These are phyloP conservation scores for Microtus montanus DNA, from an alignment of 2,113 vertebrate genomes.

Conservation along the genomic window DNA sequence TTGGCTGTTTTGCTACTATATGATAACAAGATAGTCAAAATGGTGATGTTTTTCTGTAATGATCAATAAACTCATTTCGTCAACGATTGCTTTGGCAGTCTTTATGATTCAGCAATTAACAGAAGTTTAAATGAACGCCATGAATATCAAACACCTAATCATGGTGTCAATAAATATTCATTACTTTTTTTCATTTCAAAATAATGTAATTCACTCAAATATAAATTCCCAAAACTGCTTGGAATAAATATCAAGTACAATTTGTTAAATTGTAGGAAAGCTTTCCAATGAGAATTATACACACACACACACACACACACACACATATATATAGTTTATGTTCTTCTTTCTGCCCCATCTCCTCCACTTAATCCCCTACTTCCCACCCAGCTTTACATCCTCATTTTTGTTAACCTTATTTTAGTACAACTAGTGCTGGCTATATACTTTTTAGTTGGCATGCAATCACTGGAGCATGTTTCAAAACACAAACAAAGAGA, in stretches of 20 bases:
- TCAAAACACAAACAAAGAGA: neutral
- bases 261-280: neutral
- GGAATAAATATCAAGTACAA: neutral
- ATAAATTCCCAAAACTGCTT: neutral
- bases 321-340: too few relatives aligned
- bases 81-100: neutral
- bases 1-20: fast-evolving
- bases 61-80: neutral
- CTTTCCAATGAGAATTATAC: neutral
- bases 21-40: neutral
- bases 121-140: neutral
- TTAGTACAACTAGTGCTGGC: neutral
- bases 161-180: neutral
- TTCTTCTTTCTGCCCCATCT: neutral
- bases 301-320: too few relatives aligned
- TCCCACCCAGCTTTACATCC: neutral
- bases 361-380: neutral
- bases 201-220: neutral
- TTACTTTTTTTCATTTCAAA: neutral
- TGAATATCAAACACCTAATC: constrained; percentile 22
- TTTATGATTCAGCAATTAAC: constrained; percentile 1
- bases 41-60: neutral
- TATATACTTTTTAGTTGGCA: too few relatives aligned
- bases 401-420: neutral
- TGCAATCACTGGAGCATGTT: neutral